These are phyloP conservation scores for Arctia plantaginis DNA, from an alignment of 2,888 invertebrate genomes.

Conservation along the genomic window DNA sequence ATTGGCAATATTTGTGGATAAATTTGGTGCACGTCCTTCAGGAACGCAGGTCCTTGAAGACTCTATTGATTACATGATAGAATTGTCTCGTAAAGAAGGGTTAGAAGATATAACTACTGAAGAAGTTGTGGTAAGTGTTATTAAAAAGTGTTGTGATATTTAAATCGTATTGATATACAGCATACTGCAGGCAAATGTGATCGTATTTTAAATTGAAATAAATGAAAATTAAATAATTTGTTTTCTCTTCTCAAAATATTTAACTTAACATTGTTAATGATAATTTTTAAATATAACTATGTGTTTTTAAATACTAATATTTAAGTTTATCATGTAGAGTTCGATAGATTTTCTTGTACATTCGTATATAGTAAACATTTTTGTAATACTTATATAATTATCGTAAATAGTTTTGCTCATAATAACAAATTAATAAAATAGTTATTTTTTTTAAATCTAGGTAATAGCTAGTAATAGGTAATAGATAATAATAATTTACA, in stretches of 20 bases:
- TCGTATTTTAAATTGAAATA: too few relatives aligned
- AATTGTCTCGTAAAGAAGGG: slow-evolving; percentile 69
- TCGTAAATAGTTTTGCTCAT: too few relatives aligned
- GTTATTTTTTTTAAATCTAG: too few relatives aligned
- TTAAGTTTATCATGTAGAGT: too few relatives aligned
- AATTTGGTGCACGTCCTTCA: slow-evolving; percentile 88
- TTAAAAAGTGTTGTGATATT: too few relatives aligned
- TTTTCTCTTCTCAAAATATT: not conserved
- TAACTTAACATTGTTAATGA: not conserved
- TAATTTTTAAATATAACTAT: not conserved
- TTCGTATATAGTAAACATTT: too few relatives aligned
- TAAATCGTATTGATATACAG: not conserved
- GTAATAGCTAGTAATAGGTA: too few relatives aligned
- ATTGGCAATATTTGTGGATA: slow-evolving; percentile 80
- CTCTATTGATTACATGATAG: slow-evolving; percentile 89
- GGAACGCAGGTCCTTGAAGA: slow-evolving; percentile 88
- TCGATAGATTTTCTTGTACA: too few relatives aligned
- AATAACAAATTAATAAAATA: too few relatives aligned
- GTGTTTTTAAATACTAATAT: not conserved
- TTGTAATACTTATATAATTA: too few relatives aligned
- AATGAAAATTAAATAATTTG: not conserved
- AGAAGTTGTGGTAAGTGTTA: slow-evolving; percentile 77
- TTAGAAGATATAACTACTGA: slow-evolving; percentile 90
- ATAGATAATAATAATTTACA: too few relatives aligned
- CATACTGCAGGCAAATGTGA: not conserved